Evolutionary conservation across 2,797 vertebrate species (phyloP).

Genomic region (Leucoraja ocellata): DNA sequence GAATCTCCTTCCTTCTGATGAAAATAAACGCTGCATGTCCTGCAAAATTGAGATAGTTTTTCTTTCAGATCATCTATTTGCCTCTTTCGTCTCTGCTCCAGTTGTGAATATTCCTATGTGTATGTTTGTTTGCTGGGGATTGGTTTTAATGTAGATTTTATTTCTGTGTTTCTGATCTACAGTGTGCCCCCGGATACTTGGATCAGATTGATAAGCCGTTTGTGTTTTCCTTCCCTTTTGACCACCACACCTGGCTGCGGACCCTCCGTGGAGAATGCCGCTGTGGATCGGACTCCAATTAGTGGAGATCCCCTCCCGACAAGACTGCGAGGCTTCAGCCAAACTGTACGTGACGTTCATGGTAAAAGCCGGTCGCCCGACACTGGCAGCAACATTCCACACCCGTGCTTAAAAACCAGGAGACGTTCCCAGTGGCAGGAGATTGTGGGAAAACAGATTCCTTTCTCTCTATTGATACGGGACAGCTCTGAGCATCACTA

Average conservation of each 20-base stretch:
- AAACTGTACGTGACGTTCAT: not conserved
- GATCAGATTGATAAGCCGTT: not conserved
- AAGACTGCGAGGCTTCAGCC: not conserved
- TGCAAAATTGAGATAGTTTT: not conserved
- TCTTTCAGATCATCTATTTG: not conserved
- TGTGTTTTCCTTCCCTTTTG: not conserved
- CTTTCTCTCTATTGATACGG: not conserved
- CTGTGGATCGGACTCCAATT: not conserved
- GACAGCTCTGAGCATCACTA: not conserved
- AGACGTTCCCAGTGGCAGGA: not conserved
- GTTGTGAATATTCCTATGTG: not conserved
- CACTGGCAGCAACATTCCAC: not conserved
- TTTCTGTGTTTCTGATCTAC: not conserved
- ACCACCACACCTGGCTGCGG: not conserved
- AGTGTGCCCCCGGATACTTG: too few species aligned
- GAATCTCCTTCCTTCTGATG: not conserved
- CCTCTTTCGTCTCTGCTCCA: not conserved
- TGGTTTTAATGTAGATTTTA: not conserved
- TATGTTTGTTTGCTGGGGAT: not conserved
- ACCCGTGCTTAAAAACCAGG: not conserved
- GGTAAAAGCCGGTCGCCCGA: not conserved
- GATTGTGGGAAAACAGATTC: not conserved
- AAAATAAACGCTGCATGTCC: not conserved
- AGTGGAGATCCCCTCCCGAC: not conserved
- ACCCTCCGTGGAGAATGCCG: not conserved